Evolutionary conservation across 1,140 invertebrate species (phyloP).

Genomic region (Adelges cooleyi): DNA sequence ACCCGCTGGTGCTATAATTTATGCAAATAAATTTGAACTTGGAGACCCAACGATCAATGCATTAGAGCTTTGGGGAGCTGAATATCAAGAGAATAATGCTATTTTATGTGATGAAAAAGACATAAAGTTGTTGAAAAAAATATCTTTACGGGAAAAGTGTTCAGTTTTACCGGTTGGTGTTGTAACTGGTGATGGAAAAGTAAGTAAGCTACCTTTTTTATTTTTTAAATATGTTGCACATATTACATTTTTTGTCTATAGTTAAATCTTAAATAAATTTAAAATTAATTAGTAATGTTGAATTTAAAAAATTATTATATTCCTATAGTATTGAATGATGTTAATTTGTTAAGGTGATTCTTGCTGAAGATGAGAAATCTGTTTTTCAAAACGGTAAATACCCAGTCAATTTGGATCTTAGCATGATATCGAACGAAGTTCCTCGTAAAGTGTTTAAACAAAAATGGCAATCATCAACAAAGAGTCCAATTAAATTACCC

Average conservation of each 20-base stretch:
- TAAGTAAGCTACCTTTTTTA: too few species aligned
- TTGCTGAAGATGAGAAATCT: slow-evolving; percentile 48
- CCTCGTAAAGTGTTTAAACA: slow-evolving; percentile 59
- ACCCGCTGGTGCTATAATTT: slow-evolving; percentile 83
- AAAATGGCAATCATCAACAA: slow-evolving; percentile 35
- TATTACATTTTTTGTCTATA: too few species aligned
- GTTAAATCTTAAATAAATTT: too few species aligned
- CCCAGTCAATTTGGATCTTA: slow-evolving; percentile 79
- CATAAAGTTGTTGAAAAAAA: slow-evolving; percentile 52
- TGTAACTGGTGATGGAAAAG: slow-evolving; percentile 76
- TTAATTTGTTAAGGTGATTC: slow-evolving; percentile 46
- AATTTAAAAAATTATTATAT: background rate
- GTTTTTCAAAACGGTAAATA: slow-evolving; percentile 35
- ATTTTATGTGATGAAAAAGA: slow-evolving; percentile 60
- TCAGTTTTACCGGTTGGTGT: slow-evolving; percentile 85
- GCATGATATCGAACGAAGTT: slow-evolving; percentile 80
- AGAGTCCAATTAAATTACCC: slow-evolving; percentile 41
- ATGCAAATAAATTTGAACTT: slow-evolving; percentile 72
- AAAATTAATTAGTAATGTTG: too few species aligned
- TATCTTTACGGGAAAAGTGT: slow-evolving; percentile 78
- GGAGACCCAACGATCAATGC: slow-evolving; percentile 90
- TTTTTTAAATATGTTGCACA: too few species aligned
- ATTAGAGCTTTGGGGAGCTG: slow-evolving; percentile 92
- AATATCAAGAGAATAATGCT: slow-evolving; percentile 96
- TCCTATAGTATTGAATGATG: slow-evolving; percentile 1